A percentile compares a stretch with the other conserved stretches of the same genome.
phyloP scores from a whole-genome alignment of 2,888 invertebrate species.

The Hirtodrosophila trivittata region DNA sequence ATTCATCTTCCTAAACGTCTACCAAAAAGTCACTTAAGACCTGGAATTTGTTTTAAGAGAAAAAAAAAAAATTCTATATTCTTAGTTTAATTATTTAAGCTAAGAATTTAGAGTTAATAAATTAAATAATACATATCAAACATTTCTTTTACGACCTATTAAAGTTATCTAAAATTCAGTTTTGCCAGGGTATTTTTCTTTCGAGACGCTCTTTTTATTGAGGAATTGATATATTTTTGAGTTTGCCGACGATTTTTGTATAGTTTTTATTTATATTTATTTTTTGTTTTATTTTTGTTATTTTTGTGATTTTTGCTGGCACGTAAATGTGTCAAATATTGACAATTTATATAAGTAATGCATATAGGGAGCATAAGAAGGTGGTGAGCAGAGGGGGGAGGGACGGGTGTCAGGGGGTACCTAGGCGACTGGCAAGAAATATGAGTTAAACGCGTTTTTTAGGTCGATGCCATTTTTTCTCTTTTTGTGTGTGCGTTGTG shows the following conservation, averaged over 20 bases:
- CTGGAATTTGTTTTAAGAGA: too few relatives aligned
- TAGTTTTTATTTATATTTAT: conserved; percentile 31
- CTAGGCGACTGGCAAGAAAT: conserved; percentile 66
- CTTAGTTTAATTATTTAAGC: too few relatives aligned
- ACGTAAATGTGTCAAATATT: conserved; percentile 79
- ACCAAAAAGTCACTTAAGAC: too few relatives aligned
- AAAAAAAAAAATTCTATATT: too few relatives aligned
- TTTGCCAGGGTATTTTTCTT: neutral
- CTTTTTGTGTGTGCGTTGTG: conserved; percentile 24
- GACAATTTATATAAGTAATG: conserved; percentile 72
- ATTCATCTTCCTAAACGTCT: too few relatives aligned
- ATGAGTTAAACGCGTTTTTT: conserved; percentile 77
- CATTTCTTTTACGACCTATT: too few relatives aligned
- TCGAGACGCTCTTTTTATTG: neutral
- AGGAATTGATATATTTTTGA: conserved; percentile 34
- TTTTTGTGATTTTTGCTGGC: conserved; percentile 49
- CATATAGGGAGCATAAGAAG: conserved; percentile 39
- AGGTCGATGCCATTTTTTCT: conserved; percentile 59
- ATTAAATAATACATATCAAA: too few relatives aligned
- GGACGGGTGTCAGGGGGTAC: conserved; percentile 9
- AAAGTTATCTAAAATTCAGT: too few relatives aligned
- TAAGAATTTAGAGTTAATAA: too few relatives aligned
- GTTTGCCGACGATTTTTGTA: conserved; percentile 24
- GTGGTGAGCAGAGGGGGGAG: conserved; percentile 13
- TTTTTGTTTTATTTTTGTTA: conserved; percentile 26